Percentiles rank a stretch among this genome's conserved stretches.
Conservation (phyloP, 2,797 vertebrate species). For the Nannoperca obscura region DNA sequence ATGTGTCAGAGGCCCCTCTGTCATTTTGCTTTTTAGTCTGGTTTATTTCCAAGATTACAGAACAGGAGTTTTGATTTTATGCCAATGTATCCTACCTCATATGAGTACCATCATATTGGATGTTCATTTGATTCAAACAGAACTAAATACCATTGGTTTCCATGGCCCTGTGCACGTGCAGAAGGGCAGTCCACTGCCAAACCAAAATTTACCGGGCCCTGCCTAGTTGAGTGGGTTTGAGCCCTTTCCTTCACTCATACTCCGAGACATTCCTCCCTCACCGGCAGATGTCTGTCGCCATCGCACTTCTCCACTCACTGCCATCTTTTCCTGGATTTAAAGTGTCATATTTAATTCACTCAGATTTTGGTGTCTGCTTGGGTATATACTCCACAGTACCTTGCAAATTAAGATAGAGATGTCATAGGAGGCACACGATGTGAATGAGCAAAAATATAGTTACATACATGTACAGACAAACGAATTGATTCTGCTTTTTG, state of each 20-base stretch:
- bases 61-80: conserved; percentile 25
- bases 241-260: conserved; percentile 64
- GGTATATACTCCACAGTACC: conserved; percentile 29
- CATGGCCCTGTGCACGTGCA: conserved; percentile 59
- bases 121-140: conserved; percentile 52
- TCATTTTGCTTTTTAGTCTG: conserved; percentile 46
- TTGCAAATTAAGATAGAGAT: conserved; percentile 41
- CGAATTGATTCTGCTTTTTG: neutral
- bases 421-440: conserved; percentile 20
- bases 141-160: conserved; percentile 61
- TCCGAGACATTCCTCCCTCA: conserved; percentile 69
- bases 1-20: conserved; percentile 42
- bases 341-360: conserved; percentile 73
- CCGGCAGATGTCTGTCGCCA: conserved; percentile 73
- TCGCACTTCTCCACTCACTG: conserved; percentile 51
- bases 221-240: conserved; percentile 62
- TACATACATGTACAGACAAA: conserved; percentile 12
- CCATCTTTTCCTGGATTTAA: conserved; percentile 71
- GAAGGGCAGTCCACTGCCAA: conserved; percentile 61
- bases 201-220: conserved; percentile 64
- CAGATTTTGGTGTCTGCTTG: conserved; percentile 43
- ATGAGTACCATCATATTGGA: conserved; percentile 43
- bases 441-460: conserved; percentile 23
- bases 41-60: conserved; percentile 50
- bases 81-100: conserved; percentile 27